Base-by-base conservation (phyloP, 2,797 vertebrate genomes). In the Gymnodraco acuticeps region DNA sequence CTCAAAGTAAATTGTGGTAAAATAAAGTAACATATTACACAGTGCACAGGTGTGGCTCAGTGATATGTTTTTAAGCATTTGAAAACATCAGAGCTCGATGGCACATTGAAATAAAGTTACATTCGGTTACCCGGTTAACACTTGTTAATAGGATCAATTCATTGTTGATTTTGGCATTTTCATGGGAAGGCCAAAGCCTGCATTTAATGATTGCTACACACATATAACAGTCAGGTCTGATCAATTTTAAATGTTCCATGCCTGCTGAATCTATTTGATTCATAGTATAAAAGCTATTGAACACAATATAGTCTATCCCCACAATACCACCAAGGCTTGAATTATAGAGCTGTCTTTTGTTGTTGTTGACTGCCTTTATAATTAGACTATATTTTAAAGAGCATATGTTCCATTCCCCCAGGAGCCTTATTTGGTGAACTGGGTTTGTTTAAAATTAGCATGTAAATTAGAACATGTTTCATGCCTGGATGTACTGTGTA, bases 381-480 rank as follows among this genome's bases (percentile, higher is more conserved):
- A 68, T 14, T 48, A 27, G 15, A 17, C 41, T 60, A 19, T 65
- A 47, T 54, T 58, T 15, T 38, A 53, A 46, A 59, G 41, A 65
- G 31, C 54, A 53, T 55, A 55, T 66, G 62, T 17, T 55, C n/a
- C 45, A 14, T n/a, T 55, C 69, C 61, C 52, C 42, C 15, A 1
- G 8, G 20, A 14, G 38, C 45, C 45, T 61, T 56, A 17, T 68
- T 51, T 55, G 59, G 48, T 45, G n/a, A 63, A 70, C 4, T 31
- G 47, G 51, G 53, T 64, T 64, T 63, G 41, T 64, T 74, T 10
- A 75, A 68, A 72, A 61, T 20, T 52, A 72, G 73, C 42, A 73
- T 72, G 73, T 59, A 72, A 77, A 77, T 73, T 9, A 47, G 47
- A 43, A 50, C 41, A 52, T 52, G 69, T 76, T 73, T 71, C 58